Percentiles rank a stretch among this genome's conserved stretches.
phyloP scores from a whole-genome alignment of 2,113 vertebrate species.

The Phylloscopus whistleri region DNA sequence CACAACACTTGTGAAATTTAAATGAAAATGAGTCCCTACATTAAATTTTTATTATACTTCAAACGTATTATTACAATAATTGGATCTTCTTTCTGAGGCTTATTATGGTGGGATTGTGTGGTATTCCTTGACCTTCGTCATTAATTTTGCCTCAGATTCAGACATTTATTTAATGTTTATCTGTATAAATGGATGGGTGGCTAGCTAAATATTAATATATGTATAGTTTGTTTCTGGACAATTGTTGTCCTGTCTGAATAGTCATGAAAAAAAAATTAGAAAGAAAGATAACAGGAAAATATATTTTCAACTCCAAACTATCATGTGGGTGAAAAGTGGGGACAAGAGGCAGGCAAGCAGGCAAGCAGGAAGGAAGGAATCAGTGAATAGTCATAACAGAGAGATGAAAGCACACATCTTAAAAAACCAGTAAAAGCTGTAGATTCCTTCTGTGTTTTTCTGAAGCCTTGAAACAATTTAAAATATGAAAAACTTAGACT shows the following conservation, averaged over 20 bases:
- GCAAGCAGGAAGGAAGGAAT: neutral
- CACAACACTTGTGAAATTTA: neutral
- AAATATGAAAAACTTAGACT: conserved; percentile 14
- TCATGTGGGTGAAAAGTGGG: neutral
- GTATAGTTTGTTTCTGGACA: neutral
- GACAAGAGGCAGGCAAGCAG: neutral
- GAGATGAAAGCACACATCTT: neutral
- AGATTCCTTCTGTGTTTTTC: neutral
- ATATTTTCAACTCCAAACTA: neutral
- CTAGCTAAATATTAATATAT: neutral
- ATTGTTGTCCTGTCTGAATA: neutral
- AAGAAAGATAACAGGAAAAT: neutral
- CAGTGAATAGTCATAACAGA: neutral
- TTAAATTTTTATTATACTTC: neutral
- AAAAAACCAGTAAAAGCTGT: neutral
- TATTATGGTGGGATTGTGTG: neutral
- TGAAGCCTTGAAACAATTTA: conserved; percentile 23
- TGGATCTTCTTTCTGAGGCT: neutral
- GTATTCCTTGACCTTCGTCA: neutral
- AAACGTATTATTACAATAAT: neutral
- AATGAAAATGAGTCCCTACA: neutral
- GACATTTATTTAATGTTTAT: neutral
- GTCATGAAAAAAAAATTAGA: neutral
- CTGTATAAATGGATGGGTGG: neutral
- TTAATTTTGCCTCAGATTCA: neutral